Evolutionary conservation across 2,113 vertebrate species (phyloP).

Genomic region (Hiodon tergisus): DNA sequence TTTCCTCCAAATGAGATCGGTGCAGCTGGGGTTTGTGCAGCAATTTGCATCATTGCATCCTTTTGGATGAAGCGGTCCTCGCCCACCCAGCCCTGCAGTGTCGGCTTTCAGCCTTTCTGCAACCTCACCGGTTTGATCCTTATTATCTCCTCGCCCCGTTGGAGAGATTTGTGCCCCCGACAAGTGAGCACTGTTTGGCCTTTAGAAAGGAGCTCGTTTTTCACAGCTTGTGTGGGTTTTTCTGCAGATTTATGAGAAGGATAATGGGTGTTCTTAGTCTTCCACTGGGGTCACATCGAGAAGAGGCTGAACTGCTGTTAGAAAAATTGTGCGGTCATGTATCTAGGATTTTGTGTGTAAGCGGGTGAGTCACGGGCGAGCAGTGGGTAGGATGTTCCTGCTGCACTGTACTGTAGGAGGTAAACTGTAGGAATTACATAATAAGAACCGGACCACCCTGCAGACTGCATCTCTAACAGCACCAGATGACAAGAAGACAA

Average conservation of each 20-base stretch:
- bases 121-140: not conserved
- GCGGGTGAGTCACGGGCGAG: no score
- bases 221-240: not conserved
- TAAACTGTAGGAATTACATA: no score
- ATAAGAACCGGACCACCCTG: no score
- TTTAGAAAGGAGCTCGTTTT: not conserved
- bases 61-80: not conserved
- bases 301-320: no score
- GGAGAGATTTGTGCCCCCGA: conserved; percentile 7
- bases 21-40: not conserved
- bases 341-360: no score
- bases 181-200: not conserved
- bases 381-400: no score
- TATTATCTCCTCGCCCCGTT: conserved; percentile 8
- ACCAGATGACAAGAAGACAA: no score
- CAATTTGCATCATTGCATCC: not conserved
- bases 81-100: not conserved
- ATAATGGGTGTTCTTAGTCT: not conserved
- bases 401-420: no score
- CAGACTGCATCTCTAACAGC: no score
- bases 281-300: no score
- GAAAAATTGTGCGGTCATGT: no score
- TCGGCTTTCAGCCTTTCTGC: conserved; percentile 3
- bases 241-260: not conserved
- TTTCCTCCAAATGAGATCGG: conserved; percentile 4